Evolutionary conservation across 2,113 vertebrate genomes (phyloP), one percentile per base, ranked within the genome.

Genomic region (Loxodonta africana): DNA sequence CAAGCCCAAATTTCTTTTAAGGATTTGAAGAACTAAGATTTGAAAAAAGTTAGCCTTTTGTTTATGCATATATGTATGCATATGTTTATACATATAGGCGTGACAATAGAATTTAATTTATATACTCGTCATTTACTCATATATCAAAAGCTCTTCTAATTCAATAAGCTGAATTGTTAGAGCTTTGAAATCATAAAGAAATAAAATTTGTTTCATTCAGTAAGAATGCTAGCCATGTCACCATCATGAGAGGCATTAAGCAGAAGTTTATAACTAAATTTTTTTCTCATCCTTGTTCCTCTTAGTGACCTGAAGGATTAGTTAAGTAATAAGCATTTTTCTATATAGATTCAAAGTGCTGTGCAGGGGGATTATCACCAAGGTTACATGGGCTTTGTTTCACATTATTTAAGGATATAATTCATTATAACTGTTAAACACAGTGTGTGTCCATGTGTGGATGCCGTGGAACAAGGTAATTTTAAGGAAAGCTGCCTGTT

Each of bases 91-190:
- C 33, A 71, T 28, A n/a, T 71, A 71, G 67, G 8, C 48, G 15
- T 62, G 46, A 30, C 17, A 81, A 6, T 44, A 12, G 8, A 30
- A n/a, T n/a, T 63, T 91, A 25, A 37, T 25, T 33, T 53, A 48
- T 30, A 44, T 60, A 30, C 8, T 91, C 76, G 26, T 51, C 6
- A 53, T 86, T 26, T 77, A 80, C 91, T 93, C 46, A 78, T 51
- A n/a, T 41, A 60, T 30, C 53, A n/a, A 78, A 96, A 77, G 4
- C 11, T 88, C 96, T 96, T 84, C 53, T 89, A 30, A 81, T 46
- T 60, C 92, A 63, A 83, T 92, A 10, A 23, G 6, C 1, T 53
- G 89, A 83, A 84, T 73, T 33, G 17, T 67, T 80, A 78, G 41
- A 73, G 93, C 18, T 87, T 92, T 83, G n/a, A 96, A 63, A 74